Evolutionary conservation across 2,888 invertebrate genomes (phyloP), one percentile per base, ranked within the genome.

Genomic region (Buathra laborator): DNA sequence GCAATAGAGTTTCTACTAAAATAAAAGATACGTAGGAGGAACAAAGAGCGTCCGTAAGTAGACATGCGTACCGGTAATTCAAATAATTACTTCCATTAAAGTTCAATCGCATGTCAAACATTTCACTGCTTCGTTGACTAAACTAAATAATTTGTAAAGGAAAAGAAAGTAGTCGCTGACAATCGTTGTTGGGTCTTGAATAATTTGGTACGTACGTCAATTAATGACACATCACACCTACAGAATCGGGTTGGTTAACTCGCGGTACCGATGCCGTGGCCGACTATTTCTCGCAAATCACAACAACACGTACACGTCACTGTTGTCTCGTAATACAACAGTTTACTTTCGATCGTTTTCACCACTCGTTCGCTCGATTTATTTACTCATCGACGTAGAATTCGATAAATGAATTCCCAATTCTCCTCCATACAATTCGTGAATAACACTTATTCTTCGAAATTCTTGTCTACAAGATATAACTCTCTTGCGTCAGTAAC

Each of bases 271-370:
- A 14, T 24, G 46, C 46, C 29, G 24, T 44, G 19, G 9, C 43
- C n/a, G 44, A 19, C 5, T 44, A 3, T 19, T 43, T 5, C 1
- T 59, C 64, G 12, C 71, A 70, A 82, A 82, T 82, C 71, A n/a
- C n/a, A n/a, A n/a, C n/a, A n/a, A n/a, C n/a, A n/a, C n/a, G n/a
- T n/a, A n/a, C n/a, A n/a, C n/a, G n/a, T n/a, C n/a, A n/a, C n/a
- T n/a, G n/a, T n/a, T n/a, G n/a, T n/a, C n/a, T n/a, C n/a, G n/a
- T n/a, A 76, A 53, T 24, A 24, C 3, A 24, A 44, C 44, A 19
- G 19, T 19, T 53, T 53, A 24, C 44, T 6, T 14, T n/a, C 19
- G 32, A 14, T 14, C 48, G 5, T 29, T 12, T 24, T 37, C 4
- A 24, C 14, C 24, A 29, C 46, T 48, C 68, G 48, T 68, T 10